Evolutionary conservation across 1,140 invertebrate genomes (phyloP), one percentile per base, ranked within the genome.

Genomic region (Trypoxylus dichotomus): DNA sequence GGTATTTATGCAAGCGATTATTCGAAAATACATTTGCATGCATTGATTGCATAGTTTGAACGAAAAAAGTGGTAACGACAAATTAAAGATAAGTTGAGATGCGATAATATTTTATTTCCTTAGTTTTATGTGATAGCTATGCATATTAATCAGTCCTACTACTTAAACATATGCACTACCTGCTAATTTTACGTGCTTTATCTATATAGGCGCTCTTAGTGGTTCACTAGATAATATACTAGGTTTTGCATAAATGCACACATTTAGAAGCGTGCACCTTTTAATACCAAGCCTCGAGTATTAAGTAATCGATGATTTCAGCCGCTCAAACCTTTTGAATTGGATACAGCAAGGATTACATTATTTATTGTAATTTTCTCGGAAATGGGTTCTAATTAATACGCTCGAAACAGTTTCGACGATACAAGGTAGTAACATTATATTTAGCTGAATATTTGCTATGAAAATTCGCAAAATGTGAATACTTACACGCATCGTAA

Each of bases 381-480:
- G 47, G 47, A 19, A 54, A 54, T 54, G 47, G 47, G 47, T 54
- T 54, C 47, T 54, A 54, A 54, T 54, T 54, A 54, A 54, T 54
- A 54, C 15, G 47, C 19, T 54, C 47, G 47, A n/a, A 54, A 15
- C 47, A n/a, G 6, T 54, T 54, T 54, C 13, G 6, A n/a, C 47
- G 47, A 54, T 54, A n/a, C 19, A 54, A 54, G 19, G 19, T 54
- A 54, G 6, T 54, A 54, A 54, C 47, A n/a, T 54, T 19, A 15
- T 19, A 19, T 54, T 54, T 54, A 54, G 47, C 2, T 54, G 19
- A 54, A 2, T 1, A 6, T 54, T 19, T 54, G 47, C 2, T 19
- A n/a, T 2, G 11, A 54, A 54, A 54, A 54, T 54, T 54, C 19
- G 47, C 47, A 15, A 54, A 15, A 19, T 19, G 19, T 54, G 47